Percentiles rank a stretch among this genome's conserved stretches.
Conservation (phyloP, 2,113 vertebrate genomes). For the Microtus ochrogaster region DNA sequence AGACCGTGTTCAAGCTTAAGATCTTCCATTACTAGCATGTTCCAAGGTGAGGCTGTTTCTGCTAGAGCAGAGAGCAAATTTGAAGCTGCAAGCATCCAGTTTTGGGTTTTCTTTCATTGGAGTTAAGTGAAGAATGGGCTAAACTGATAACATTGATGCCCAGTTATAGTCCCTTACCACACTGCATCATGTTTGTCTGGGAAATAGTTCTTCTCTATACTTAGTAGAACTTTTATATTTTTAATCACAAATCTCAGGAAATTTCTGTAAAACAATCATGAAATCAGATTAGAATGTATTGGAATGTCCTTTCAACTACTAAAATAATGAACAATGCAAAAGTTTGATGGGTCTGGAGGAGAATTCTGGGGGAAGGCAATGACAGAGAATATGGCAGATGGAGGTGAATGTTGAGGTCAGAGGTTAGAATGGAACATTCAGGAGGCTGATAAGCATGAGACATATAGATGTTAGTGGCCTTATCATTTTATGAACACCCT, state of each 20-base stretch:
- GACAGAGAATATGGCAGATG: neutral
- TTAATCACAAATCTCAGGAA: neutral
- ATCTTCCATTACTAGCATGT: neutral
- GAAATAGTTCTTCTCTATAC: neutral
- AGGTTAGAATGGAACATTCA: neutral
- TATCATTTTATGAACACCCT: neutral
- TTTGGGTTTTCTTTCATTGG: neutral
- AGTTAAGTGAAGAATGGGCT: neutral
- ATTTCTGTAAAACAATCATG: neutral
- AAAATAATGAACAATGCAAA: neutral
- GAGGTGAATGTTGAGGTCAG: neutral
- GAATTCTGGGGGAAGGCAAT: neutral
- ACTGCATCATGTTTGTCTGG: neutral
- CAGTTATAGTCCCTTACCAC: neutral
- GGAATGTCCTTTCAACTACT: neutral
- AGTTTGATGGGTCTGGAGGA: neutral
- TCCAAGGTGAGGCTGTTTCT: neutral
- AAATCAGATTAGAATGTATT: neutral
- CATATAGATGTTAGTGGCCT: neutral
- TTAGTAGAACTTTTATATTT: neutral
- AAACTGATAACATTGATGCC: neutral
- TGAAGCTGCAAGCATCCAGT: neutral
- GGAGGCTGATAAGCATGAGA: neutral
- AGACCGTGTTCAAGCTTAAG: rapidly evolving
- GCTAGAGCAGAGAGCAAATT: neutral